phyloP scores from a whole-genome alignment of 2,888 invertebrate genomes.

The Phytoseiulus persimilis region DNA sequence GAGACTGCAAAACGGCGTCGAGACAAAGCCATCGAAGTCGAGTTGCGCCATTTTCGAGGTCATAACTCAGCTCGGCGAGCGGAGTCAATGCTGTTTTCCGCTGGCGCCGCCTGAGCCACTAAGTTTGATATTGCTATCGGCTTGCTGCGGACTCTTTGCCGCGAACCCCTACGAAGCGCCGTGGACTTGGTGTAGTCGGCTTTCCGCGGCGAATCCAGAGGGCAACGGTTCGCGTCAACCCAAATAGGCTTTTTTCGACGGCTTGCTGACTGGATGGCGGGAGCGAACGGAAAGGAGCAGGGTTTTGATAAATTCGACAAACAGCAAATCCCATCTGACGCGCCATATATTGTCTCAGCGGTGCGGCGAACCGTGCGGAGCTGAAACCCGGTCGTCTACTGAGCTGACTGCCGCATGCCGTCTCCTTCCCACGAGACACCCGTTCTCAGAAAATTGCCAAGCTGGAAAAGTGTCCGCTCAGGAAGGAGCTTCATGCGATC shows the following conservation, averaged over 20 bases:
- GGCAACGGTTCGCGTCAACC: not conserved
- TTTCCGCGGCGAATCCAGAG: not conserved
- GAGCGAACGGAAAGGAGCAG: not conserved
- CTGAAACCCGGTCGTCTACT: not conserved
- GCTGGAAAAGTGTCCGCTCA: too few species aligned
- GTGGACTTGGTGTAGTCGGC: not conserved
- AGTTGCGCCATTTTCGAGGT: not conserved
- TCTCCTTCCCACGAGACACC: too few species aligned
- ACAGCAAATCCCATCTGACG: constrained; percentile 26
- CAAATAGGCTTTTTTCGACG: not conserved
- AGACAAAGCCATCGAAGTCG: not conserved
- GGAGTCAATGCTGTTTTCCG: not conserved
- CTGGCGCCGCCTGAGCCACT: not conserved
- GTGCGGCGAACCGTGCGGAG: not conserved
- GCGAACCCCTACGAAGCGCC: not conserved
- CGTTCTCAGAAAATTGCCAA: too few species aligned
- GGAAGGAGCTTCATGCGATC: too few species aligned
- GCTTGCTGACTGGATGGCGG: not conserved
- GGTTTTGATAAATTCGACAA: constrained; percentile 22
- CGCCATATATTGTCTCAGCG: not conserved
- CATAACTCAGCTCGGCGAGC: not conserved
- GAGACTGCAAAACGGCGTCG: not conserved
- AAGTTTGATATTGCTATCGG: not conserved
- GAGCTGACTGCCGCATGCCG: not conserved
- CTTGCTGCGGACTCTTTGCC: not conserved